Evolutionary conservation across 1,140 invertebrate genomes (phyloP), one percentile per base, ranked within the genome.

Genomic region (Cherax quadricarinatus): DNA sequence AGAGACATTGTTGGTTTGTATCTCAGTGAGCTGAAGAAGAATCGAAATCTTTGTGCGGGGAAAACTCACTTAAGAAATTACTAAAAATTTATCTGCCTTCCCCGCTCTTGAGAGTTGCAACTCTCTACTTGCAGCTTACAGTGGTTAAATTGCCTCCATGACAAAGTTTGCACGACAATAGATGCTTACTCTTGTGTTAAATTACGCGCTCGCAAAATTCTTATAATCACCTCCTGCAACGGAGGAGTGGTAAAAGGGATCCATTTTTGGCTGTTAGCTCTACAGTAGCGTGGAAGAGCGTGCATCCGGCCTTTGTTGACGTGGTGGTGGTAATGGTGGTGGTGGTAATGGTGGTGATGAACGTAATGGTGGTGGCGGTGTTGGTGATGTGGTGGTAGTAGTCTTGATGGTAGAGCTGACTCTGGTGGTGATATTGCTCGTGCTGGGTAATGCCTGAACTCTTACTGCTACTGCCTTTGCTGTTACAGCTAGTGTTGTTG

Each of bases 171-270:
- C 5, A 24, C 70, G n/a, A 75, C 70, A 75, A 30, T 75, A 30
- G 70, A 30, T 5, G 70, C 5, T 75, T 75, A 75, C 70, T 75
- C 70, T 75, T 30, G 70, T 75, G 70, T 75, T 75, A 75, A 75
- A 75, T 75, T 30, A 75, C 21, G 70, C 21, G 24, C n/a, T n/a
- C n/a, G 70, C n/a, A 75, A 75, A 75, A 75, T 30, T 24, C 70
- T 75, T 5, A 30, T 75, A 24, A 75, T 30, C 70, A 30, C 70
- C 6, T 6, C 70, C n/a, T 75, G 70, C 70, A 75, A 30, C 5
- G 4, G 70, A 30, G 18, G 4, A 14, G 14, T 75, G 70, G n/a
- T 75, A 75, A 24, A 75, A 75, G 21, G 70, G 70, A 75, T 14
- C 21, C 6, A 75, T 24, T 75, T 66, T 66, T 66, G 62, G 16